These are phyloP conservation scores for Porites divaricata DNA, from an alignment of 92 coral and sea anemone genomes.

Conservation along the genomic window DNA sequence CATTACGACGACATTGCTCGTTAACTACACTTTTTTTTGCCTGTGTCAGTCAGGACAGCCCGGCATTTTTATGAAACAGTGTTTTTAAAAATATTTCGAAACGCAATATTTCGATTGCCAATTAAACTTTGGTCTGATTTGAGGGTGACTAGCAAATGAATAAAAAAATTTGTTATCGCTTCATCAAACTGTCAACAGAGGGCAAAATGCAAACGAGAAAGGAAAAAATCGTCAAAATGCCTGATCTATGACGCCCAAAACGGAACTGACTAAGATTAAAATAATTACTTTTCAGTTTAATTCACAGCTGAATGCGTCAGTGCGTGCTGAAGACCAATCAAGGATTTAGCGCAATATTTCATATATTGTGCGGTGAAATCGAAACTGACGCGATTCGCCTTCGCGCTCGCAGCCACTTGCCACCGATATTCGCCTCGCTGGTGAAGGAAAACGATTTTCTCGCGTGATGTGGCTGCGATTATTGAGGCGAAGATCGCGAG, in stretches of 20 bases:
- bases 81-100: background rate
- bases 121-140: too few species aligned
- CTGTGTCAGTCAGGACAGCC: too few species aligned
- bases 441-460: background rate
- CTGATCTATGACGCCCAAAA: background rate
- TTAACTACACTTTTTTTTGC: too few species aligned
- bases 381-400: slow-evolving; percentile 1
- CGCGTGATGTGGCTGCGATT: slow-evolving; percentile 3
- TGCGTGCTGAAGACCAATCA: too few species aligned
- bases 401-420: background rate
- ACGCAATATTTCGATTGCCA: background rate
- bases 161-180: slow-evolving; percentile 17
- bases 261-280: background rate
- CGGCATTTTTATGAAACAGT: too few species aligned
- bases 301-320: background rate
- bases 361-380: background rate
- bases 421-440: background rate
- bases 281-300: background rate
- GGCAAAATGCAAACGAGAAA: too few species aligned
- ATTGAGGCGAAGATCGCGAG: slow-evolving; percentile 13
- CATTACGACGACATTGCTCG: too few species aligned
- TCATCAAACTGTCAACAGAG: slow-evolving; percentile 4
- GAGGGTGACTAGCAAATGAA: background rate
- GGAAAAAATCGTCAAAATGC: background rate
- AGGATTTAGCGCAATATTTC: background rate